phyloP scores from a whole-genome alignment of 2,888 invertebrate species.

The Epirrita christyi region DNA sequence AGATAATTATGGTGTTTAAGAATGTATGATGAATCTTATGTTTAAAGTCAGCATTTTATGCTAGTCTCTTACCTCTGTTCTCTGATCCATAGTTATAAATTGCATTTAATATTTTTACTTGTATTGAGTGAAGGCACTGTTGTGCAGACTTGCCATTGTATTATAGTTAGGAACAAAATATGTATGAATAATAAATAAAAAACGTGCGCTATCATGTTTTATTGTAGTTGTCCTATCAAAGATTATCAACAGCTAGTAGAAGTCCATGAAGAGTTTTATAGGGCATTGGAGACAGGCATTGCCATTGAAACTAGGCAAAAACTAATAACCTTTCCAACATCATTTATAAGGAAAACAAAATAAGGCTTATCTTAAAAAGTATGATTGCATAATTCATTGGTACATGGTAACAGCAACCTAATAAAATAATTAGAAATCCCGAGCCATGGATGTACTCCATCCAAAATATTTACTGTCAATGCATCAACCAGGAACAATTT shows the following conservation, averaged over 20 bases:
- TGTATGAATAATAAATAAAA: conserved; percentile 43
- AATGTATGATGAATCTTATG: background rate
- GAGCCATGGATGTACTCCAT: no score
- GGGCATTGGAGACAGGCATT: no score
- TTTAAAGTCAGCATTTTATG: conserved; percentile 30
- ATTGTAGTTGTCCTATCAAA: conserved; percentile 1
- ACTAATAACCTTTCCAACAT: no score
- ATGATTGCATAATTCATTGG: no score
- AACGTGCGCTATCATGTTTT: conserved; percentile 18
- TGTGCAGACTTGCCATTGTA: conserved; percentile 58
- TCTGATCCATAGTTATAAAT: conserved; percentile 31
- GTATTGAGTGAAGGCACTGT: conserved; percentile 35
- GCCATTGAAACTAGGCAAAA: no score
- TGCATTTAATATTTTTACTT: conserved; percentile 44
- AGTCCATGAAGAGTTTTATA: background rate
- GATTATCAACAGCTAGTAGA: background rate
- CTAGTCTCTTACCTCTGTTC: conserved; percentile 38
- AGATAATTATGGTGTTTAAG: background rate
- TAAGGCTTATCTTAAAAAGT: no score
- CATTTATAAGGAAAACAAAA: no score
- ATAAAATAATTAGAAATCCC: no score
- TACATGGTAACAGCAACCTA: no score
- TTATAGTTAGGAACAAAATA: conserved; percentile 49
- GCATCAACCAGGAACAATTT: background rate
- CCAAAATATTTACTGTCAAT: background rate